phyloP scores from a whole-genome alignment of 2,113 vertebrate genomes.

The Bubo scandiacus region DNA sequence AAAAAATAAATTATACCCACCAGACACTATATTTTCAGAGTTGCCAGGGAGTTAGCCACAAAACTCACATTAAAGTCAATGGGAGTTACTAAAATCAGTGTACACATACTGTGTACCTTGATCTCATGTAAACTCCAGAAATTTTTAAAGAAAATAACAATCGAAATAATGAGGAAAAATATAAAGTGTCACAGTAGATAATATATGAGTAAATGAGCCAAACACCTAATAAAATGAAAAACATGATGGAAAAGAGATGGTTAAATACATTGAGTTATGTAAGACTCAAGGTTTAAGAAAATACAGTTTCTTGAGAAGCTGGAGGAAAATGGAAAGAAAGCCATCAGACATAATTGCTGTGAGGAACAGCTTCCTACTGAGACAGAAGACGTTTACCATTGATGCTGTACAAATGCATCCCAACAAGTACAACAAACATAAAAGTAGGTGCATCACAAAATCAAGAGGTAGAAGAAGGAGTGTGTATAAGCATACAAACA shows the following conservation, averaged over 20 bases:
- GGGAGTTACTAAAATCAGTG: neutral
- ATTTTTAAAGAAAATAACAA: neutral
- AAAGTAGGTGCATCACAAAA: slow-evolving; percentile 72
- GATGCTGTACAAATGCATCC: slow-evolving; percentile 56
- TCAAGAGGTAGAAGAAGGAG: slow-evolving; percentile 63
- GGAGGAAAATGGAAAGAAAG: slow-evolving; percentile 72
- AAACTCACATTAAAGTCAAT: neutral
- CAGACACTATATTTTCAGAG: neutral
- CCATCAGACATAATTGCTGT: slow-evolving; percentile 69
- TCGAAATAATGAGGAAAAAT: neutral
- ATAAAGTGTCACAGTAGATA: slow-evolving; percentile 43
- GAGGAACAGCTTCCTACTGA: slow-evolving; percentile 71
- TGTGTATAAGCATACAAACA: neutral
- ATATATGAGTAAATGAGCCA: slow-evolving; percentile 60
- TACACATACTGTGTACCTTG: neutral
- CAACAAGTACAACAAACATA: slow-evolving; percentile 68
- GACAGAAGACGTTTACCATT: slow-evolving; percentile 67
- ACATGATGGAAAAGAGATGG: slow-evolving; percentile 35
- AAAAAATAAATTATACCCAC: neutral
- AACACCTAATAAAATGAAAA: slow-evolving; percentile 57
- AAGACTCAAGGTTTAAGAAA: slow-evolving; percentile 66
- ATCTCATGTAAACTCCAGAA: neutral
- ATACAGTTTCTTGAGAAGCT: slow-evolving; percentile 73
- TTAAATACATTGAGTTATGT: slow-evolving; percentile 55
- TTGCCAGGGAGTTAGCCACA: neutral